Conservation (phyloP, 2,113 vertebrate genomes). For the Seriola aureovittata region DNA sequence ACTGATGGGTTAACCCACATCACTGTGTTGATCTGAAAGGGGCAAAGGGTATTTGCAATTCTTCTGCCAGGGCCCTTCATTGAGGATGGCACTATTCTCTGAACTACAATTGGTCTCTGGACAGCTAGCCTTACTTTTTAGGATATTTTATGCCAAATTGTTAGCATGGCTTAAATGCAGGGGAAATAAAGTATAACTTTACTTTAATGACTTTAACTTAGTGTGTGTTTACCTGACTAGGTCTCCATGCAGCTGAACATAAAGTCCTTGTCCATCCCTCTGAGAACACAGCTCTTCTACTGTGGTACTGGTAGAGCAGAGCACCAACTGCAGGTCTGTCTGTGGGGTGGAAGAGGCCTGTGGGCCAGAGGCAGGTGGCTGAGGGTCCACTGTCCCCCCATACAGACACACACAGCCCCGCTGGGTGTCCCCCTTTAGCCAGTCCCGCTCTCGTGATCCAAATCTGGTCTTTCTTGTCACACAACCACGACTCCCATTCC, state of each 20-base stretch:
- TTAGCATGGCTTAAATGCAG: background rate
- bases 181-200: background rate
- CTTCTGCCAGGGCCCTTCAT: background rate
- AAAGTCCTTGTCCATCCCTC: slow-evolving; percentile 87
- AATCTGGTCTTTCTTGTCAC: slow-evolving; percentile 89
- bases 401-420: slow-evolving; percentile 93
- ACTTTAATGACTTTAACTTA: background rate
- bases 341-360: slow-evolving; percentile 81
- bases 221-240: slow-evolving; percentile 89
- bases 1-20: slow-evolving; percentile 3
- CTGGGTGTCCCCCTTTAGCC: slow-evolving; percentile 90
- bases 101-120: background rate
- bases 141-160: background rate
- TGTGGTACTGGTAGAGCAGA: slow-evolving; percentile 92
- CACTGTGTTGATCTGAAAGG: background rate
- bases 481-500: slow-evolving; percentile 89
- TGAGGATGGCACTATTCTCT: background rate
- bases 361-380: slow-evolving; percentile 73
- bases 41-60: background rate
- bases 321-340: slow-evolving; percentile 90
- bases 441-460: slow-evolving; percentile 92
- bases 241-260: slow-evolving; percentile 94
- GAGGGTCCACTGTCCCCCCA: slow-evolving; percentile 82
- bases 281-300: slow-evolving; percentile 91
- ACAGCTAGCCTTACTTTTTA: background rate